Percentiles rank a stretch among this genome's conserved stretches.
phyloP scores from a whole-genome alignment of 2,113 vertebrate genomes.

The Centropus unirufus region DNA sequence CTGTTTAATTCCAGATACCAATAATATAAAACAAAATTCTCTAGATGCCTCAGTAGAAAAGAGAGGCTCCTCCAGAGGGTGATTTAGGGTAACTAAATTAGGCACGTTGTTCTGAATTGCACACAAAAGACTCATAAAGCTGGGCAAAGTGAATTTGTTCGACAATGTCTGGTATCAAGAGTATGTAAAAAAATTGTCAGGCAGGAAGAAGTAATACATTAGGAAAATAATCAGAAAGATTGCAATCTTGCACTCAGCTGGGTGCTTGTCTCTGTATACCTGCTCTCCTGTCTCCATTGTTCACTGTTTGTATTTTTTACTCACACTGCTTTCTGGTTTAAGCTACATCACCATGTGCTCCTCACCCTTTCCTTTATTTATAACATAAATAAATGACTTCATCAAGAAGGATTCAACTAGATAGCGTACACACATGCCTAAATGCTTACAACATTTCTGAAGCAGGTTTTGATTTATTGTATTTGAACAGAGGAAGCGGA shows the following conservation, averaged over 20 bases:
- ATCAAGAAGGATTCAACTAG: background rate
- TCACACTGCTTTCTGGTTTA: background rate
- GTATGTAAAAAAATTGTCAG: background rate
- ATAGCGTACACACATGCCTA: background rate
- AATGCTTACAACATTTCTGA: background rate
- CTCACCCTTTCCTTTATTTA: conserved; percentile 11
- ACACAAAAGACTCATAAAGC: background rate
- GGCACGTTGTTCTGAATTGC: background rate
- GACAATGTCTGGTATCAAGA: background rate
- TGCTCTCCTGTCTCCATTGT: background rate
- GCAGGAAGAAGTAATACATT: background rate
- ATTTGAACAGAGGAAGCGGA: background rate
- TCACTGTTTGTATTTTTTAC: background rate
- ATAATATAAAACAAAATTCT: background rate
- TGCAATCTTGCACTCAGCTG: background rate
- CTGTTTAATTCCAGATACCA: background rate
- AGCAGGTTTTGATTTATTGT: background rate
- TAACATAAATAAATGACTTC: conserved; percentile 35
- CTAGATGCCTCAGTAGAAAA: background rate
- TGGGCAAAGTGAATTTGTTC: background rate
- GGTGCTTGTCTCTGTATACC: background rate
- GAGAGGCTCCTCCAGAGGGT: background rate
- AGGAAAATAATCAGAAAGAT: background rate
- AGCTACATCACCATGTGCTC: background rate
- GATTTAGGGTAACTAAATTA: conserved; percentile 30